Evolutionary conservation across 2,888 invertebrate species (phyloP), one percentile per base, ranked within the genome.

Genomic region (Chydorus sphaericus): DNA sequence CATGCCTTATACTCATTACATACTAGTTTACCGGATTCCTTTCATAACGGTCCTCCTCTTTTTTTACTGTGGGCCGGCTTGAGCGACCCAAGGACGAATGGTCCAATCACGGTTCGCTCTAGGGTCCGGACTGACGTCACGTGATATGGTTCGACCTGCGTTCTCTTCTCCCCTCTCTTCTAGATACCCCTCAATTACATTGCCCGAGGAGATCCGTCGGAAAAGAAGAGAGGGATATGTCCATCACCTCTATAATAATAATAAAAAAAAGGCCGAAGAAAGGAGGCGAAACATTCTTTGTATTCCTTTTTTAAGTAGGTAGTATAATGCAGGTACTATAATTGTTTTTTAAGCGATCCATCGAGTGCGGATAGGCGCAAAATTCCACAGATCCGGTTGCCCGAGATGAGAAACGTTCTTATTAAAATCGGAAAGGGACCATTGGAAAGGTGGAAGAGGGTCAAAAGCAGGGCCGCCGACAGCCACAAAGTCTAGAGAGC

Each of bases 361-460:
- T 2, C 36, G 84, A 18, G 77, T 77, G 57, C 68, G 67, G 48
- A 80, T 72, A 2, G 79, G 76, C 33, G 75, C 71, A 66, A 87
- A 89, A 50, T 77, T 72, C 77, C 84, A 89, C 49, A 75, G 67
- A 62, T 87, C 83, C 0, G 88, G 86, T 10, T 85, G 81, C 3
- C 84, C 85, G 59, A 76, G 67, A 64, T 86, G 88, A 1, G 79
- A 74, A 23, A 75, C 71, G 3, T 73, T 73, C 4, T 64, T 65
- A 68, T 84, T 84, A 63, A 82, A 83, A 59, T 75, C 80, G 60
- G 79, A 78, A 53, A 75, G 77, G 54, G 82, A 80, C 89, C 89
- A 89, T 64, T 79, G 77, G 69, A 88, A 90, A 0, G 84, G 78
- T 55, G 82, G 82, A 48, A 80, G 70, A n/a, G 70, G 68, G 55